Conservation (phyloP, 2,113 vertebrate species). For the Argyrosomus japonicus region DNA sequence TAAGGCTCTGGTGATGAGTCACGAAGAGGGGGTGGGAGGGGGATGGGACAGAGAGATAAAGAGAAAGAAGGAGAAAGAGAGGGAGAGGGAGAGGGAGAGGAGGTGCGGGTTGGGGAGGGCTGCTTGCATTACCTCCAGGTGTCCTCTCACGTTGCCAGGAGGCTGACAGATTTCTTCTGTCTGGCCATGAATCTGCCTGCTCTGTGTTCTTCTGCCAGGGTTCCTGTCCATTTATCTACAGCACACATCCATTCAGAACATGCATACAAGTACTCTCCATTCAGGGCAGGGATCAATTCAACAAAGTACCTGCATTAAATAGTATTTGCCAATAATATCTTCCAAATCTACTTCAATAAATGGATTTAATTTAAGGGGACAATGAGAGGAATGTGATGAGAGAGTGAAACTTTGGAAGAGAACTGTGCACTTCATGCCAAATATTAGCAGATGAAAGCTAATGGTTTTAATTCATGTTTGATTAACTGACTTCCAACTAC, state of each 20-base stretch:
- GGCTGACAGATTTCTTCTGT: slow-evolving; percentile 72
- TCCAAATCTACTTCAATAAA: background rate
- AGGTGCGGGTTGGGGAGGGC: slow-evolving; percentile 27
- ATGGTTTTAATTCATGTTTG: background rate
- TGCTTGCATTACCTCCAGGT: slow-evolving; percentile 80
- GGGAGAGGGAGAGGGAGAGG: slow-evolving; percentile 11
- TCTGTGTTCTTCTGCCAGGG: slow-evolving; percentile 53
- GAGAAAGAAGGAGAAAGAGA: slow-evolving; percentile 1
- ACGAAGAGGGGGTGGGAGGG: slow-evolving; percentile 59
- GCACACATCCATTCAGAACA: slow-evolving; percentile 51
- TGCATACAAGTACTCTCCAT: background rate
- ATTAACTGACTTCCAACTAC: background rate
- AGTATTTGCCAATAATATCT: background rate
- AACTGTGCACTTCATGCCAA: background rate
- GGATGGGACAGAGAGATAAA: slow-evolving; percentile 43
- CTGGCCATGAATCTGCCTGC: slow-evolving; percentile 70
- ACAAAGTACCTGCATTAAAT: background rate
- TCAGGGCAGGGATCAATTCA: slow-evolving; percentile 22
- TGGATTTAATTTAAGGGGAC: background rate
- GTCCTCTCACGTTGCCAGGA: slow-evolving; percentile 80
- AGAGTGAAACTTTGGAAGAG: background rate
- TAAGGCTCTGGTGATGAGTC: slow-evolving; percentile 78
- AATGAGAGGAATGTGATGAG: background rate
- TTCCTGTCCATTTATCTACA: slow-evolving; percentile 44
- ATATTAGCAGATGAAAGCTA: background rate